Conservation (phyloP, 2,797 vertebrate genomes). For the Columba guinea region DNA sequence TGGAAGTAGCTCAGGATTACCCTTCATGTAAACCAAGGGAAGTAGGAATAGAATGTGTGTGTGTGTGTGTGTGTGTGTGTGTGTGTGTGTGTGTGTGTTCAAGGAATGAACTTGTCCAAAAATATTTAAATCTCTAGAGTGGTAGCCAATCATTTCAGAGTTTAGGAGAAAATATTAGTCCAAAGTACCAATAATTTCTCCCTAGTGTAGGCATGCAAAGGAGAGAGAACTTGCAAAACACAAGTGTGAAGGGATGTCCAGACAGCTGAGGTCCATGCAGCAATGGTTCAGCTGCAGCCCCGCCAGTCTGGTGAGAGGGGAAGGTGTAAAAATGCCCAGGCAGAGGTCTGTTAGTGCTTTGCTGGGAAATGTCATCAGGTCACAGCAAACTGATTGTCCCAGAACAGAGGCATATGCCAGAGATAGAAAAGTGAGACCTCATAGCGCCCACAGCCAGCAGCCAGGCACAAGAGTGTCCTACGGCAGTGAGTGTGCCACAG, state of each 20-base stretch:
- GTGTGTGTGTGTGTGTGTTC: not conserved
- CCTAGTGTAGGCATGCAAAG: not conserved
- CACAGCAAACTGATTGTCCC: not conserved
- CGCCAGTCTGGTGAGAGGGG: too few relatives aligned
- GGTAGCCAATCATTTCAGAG: not conserved
- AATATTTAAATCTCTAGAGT: not conserved
- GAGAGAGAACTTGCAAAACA: not conserved
- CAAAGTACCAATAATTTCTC: not conserved
- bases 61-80: too few relatives aligned
- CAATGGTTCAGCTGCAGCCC: not conserved
- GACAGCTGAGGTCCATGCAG: not conserved
- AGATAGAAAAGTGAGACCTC: not conserved
- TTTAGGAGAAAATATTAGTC: not conserved
- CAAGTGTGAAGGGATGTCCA: not conserved
- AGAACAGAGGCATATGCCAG: not conserved
- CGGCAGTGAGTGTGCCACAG: rapidly evolving
- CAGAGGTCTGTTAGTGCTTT: not conserved
- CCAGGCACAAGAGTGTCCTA: rapidly evolving
- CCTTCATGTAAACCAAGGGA: not conserved
- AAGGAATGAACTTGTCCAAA: not conserved
- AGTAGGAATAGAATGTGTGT: not conserved
- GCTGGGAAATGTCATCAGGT: not conserved
- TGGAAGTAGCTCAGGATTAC: not conserved
- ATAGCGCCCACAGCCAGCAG: not conserved
- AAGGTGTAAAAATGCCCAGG: not conserved